Percentiles rank a stretch among this genome's conserved stretches.
Evolutionary conservation across 2,888 invertebrate genomes (phyloP).

Genomic region (Spodoptera picta): DNA sequence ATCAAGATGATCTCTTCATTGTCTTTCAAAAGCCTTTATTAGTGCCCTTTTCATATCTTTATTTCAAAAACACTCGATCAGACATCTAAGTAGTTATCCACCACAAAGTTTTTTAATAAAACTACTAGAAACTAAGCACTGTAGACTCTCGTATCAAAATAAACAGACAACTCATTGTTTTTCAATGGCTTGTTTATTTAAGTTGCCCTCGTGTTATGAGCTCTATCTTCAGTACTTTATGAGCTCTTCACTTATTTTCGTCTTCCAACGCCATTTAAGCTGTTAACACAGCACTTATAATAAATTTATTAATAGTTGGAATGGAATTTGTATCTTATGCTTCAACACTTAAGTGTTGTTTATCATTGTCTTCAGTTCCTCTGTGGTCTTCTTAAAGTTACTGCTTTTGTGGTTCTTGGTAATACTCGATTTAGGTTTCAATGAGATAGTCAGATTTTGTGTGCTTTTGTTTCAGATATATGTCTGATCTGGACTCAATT

Average conservation of each 20-base stretch:
- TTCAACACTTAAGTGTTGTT: constrained; percentile 16
- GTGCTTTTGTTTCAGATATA: no score
- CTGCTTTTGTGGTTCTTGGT: no score
- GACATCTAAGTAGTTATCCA: constrained; percentile 12
- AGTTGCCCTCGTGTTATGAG: constrained; percentile 41
- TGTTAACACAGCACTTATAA: constrained; percentile 49
- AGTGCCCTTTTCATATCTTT: constrained; percentile 22
- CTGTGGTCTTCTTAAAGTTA: background rate
- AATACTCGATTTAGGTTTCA: no score
- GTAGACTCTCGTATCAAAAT: constrained; percentile 15
- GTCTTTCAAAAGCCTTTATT: constrained; percentile 13
- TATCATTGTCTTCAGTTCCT: constrained; percentile 3
- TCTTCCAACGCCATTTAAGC: constrained; percentile 34
- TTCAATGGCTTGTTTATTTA: constrained; percentile 42
- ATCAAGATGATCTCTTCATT: no score
- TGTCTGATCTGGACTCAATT: no score
- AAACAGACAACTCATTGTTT: constrained; percentile 37
- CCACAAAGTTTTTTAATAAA: constrained; percentile 51
- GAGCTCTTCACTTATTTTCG: constrained; percentile 26
- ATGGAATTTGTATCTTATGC: constrained; percentile 5
- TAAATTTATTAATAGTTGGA: constrained; percentile 52
- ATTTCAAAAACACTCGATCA: constrained; percentile 30
- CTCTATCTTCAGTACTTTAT: background rate
- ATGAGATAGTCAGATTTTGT: no score
- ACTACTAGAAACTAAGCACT: constrained; percentile 19